These are phyloP conservation scores for Eueides isabella DNA, from an alignment of 1,140 invertebrate genomes.

Conservation along the genomic window DNA sequence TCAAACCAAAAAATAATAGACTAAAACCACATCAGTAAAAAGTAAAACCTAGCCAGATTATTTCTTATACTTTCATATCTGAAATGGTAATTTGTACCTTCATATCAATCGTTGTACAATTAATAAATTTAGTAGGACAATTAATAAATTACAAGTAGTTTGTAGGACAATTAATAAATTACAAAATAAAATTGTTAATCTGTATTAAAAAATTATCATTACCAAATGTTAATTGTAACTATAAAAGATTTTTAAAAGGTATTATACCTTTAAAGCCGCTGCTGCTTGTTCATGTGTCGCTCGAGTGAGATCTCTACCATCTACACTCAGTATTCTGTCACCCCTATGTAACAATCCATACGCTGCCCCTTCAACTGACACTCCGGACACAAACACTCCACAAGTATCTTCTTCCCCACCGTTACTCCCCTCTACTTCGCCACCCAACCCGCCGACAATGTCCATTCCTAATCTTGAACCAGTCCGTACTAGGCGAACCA, in stretches of 20 bases:
- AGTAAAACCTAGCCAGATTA: not conserved
- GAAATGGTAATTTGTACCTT: not conserved
- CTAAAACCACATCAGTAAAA: not conserved
- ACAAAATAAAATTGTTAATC: no score
- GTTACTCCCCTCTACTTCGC: slow-evolving; percentile 83
- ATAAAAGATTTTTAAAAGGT: no score
- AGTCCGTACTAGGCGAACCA: slow-evolving; percentile 72
- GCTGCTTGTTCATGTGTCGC: slow-evolving; percentile 95
- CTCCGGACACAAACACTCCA: slow-evolving; percentile 93
- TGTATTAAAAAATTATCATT: no score
- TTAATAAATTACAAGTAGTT: no score
- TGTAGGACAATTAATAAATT: no score
- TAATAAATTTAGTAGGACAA: no score
- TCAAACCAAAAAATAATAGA: not conserved
- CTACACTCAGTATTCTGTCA: slow-evolving; percentile 94
- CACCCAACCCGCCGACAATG: slow-evolving; percentile 99
- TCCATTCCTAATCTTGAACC: slow-evolving; percentile 95
- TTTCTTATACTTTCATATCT: no score
- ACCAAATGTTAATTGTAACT: no score
- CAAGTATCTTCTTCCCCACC: slow-evolving; percentile 65
- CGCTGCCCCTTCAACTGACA: slow-evolving; percentile 96
- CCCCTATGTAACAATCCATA: slow-evolving; percentile 95
- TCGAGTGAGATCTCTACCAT: slow-evolving; percentile 92
- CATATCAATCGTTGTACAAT: not conserved
- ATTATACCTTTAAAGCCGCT: slow-evolving; percentile 88